Evolutionary conservation across 2,113 vertebrate species (phyloP).

Genomic region (Monopterus albus): DNA sequence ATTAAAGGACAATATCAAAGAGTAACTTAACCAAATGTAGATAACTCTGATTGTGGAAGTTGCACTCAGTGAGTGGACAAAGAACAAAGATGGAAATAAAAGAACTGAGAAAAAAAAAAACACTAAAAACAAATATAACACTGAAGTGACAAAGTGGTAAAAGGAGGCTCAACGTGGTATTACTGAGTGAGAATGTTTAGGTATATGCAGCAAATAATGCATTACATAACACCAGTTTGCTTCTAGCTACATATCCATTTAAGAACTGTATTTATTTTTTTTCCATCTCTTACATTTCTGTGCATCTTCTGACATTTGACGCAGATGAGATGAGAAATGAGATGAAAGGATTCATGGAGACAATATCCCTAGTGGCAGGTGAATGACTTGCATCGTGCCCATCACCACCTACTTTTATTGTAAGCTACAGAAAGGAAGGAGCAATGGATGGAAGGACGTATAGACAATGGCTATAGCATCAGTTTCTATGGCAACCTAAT

Average conservation of each 20-base stretch:
- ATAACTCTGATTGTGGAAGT: background rate
- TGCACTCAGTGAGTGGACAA: slow-evolving; percentile 1
- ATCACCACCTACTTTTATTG: slow-evolving; percentile 24
- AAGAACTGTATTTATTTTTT: slow-evolving; percentile 26
- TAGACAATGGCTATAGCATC: slow-evolving; percentile 18
- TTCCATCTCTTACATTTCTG: slow-evolving; percentile 4
- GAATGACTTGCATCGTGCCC: too few species aligned
- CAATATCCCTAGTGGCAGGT: too few species aligned
- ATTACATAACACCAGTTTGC: slow-evolving; percentile 51
- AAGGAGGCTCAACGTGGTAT: background rate
- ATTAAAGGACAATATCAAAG: background rate
- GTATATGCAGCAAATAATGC: slow-evolving; percentile 12
- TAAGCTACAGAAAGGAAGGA: background rate
- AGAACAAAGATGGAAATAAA: background rate
- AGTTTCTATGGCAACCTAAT: slow-evolving; percentile 58
- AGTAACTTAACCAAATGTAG: background rate
- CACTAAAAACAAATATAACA: too few species aligned
- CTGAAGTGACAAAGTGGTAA: background rate
- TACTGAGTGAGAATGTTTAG: slow-evolving; percentile 5
- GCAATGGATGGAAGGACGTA: background rate
- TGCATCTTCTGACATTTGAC: slow-evolving; percentile 33
- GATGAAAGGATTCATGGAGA: slow-evolving; percentile 42
- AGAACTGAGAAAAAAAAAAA: background rate
- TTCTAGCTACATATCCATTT: slow-evolving; percentile 25
- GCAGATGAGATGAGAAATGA: slow-evolving; percentile 39